Percentiles rank a stretch among this genome's conserved stretches.
Conservation (phyloP, 2,113 vertebrate genomes). For the Misgurnus mizolepis region DNA sequence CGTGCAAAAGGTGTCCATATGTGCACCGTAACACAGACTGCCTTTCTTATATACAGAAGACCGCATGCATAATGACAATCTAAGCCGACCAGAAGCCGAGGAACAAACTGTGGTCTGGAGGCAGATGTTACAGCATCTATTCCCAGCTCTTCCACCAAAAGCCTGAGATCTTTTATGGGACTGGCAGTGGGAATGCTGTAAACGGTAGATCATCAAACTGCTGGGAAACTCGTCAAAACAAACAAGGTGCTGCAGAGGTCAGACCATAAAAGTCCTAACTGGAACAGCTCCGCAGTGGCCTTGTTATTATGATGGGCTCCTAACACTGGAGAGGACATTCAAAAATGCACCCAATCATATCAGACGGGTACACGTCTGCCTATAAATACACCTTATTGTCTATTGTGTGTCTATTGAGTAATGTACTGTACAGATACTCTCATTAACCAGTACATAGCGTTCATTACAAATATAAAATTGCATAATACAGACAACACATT, state of each 20-base stretch:
- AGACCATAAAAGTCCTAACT: neutral
- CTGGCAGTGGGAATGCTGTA: conserved; percentile 14
- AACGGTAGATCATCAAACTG: conserved; percentile 26
- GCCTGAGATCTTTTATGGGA: conserved; percentile 46
- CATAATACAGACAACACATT: conserved; percentile 20
- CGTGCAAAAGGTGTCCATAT: conserved; percentile 24
- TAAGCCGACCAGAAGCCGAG: conserved; percentile 58
- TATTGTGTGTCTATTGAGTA: neutral
- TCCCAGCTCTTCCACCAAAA: conserved; percentile 55
- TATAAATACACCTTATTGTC: conserved; percentile 23
- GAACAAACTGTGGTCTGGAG: conserved; percentile 63
- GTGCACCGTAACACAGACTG: conserved; percentile 40
- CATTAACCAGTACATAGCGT: conserved; percentile 24
- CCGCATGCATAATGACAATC: conserved; percentile 74
- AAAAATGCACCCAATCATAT: conserved; percentile 23
- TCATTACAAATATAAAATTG: conserved; percentile 45
- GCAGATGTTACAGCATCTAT: conserved; percentile 72
- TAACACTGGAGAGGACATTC: conserved; percentile 13
- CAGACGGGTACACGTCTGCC: neutral
- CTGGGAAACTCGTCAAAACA: conserved; percentile 5
- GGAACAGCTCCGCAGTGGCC: conserved; percentile 4
- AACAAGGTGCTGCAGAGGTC: conserved; percentile 10
- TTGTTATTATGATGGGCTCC: conserved; percentile 22
- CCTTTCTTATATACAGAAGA: conserved; percentile 61
- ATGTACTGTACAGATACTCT: conserved; percentile 21